Percentiles rank a stretch among this genome's conserved stretches.
These are phyloP conservation scores for Aproaerema taeniolella DNA, from an alignment of 2,888 invertebrate genomes.

Conservation along the genomic window DNA sequence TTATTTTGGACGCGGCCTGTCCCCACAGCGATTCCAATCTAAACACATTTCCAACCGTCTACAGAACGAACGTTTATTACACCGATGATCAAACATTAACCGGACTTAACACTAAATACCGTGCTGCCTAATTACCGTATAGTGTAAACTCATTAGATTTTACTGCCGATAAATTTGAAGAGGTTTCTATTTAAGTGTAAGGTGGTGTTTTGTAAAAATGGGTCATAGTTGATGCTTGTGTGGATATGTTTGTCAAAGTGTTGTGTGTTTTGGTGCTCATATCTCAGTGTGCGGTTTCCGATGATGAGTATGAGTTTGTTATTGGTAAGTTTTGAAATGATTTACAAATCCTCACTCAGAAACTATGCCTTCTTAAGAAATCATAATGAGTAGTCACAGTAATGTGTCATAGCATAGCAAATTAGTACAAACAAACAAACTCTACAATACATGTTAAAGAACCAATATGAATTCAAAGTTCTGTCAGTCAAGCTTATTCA, in stretches of 20 bases:
- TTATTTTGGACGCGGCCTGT: conserved; percentile 65
- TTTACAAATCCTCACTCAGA: too few relatives aligned
- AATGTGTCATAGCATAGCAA: too few relatives aligned
- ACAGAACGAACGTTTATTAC: conserved; percentile 51
- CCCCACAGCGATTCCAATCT: conserved; percentile 57
- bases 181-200: conserved; percentile 17
- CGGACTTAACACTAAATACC: conserved; percentile 38
- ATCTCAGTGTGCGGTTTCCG: conserved; percentile 31
- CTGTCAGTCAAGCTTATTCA: too few relatives aligned
- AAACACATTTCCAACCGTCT: conserved; percentile 57
- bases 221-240: conserved; percentile 14
- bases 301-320: conserved; percentile 21
- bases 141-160: conserved; percentile 37
- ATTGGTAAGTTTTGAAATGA: conserved; percentile 49
- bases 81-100: conserved; percentile 41
- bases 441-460: too few relatives aligned
- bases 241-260: conserved; percentile 33
- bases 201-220: conserved; percentile 18
- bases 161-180: conserved; percentile 23
- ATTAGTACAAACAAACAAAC: too few relatives aligned
- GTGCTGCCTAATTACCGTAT: conserved; percentile 25
- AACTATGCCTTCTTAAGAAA: too few relatives aligned
- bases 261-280: conserved; percentile 33
- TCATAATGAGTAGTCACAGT: too few relatives aligned
- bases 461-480: too few relatives aligned